Percentiles rank a stretch among this genome's conserved stretches.
phyloP scores from a whole-genome alignment of 2,888 invertebrate species.

The Megamerina dolium region DNA sequence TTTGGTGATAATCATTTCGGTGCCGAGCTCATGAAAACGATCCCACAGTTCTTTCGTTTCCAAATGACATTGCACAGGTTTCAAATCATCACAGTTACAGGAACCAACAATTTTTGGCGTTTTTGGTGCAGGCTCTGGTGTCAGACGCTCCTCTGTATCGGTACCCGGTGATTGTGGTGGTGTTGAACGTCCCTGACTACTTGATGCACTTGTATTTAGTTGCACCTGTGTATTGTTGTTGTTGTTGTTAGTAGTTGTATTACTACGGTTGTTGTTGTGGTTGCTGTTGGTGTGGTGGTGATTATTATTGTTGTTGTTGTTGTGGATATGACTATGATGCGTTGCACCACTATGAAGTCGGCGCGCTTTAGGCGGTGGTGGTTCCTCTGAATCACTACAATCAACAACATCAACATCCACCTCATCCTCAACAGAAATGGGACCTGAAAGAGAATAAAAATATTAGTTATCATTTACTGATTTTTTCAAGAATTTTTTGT shows the following conservation, averaged over 20 bases:
- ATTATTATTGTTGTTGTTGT: slow-evolving; percentile 19
- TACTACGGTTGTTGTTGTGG: slow-evolving; percentile 23
- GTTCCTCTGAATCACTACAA: slow-evolving; percentile 61
- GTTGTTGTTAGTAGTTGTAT: slow-evolving; percentile 23
- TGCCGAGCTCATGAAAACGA: slow-evolving; percentile 89
- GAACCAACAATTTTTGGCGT: slow-evolving; percentile 56
- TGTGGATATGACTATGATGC: slow-evolving; percentile 19
- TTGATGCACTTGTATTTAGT: slow-evolving; percentile 37
- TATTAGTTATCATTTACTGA: background rate
- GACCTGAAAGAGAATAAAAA: slow-evolving; percentile 34
- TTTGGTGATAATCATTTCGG: slow-evolving; percentile 97
- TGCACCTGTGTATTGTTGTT: slow-evolving; percentile 27
- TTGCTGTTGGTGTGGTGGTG: slow-evolving; percentile 20
- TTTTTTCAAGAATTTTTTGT: too few species aligned
- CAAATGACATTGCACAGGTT: slow-evolving; percentile 80
- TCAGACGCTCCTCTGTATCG: slow-evolving; percentile 47
- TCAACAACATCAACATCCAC: slow-evolving; percentile 66
- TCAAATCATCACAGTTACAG: slow-evolving; percentile 78
- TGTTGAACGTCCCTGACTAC: slow-evolving; percentile 45
- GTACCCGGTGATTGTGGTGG: slow-evolving; percentile 48
- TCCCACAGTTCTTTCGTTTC: slow-evolving; percentile 97
- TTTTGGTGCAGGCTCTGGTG: slow-evolving; percentile 47
- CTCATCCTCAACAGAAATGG: slow-evolving; percentile 56
- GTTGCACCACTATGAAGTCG: slow-evolving; percentile 27
- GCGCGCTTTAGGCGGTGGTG: slow-evolving; percentile 36